Percentiles rank a stretch among this genome's conserved stretches.
These are phyloP conservation scores for Catotricha subobsoleta DNA, from an alignment of 2,888 invertebrate species.

Conservation along the genomic window DNA sequence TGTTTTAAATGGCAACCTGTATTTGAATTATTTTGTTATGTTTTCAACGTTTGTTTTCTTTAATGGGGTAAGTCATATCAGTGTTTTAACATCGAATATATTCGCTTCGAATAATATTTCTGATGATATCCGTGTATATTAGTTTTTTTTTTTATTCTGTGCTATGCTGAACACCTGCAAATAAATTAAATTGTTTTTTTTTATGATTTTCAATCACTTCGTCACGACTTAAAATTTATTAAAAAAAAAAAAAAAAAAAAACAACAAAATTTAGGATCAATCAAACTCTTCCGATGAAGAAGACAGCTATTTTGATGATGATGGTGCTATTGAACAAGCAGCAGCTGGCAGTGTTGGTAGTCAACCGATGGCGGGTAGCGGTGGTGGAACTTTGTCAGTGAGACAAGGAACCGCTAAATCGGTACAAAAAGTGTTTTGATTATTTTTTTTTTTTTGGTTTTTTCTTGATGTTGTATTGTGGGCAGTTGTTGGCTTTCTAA, in stretches of 20 bases:
- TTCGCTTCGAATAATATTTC: too few species aligned
- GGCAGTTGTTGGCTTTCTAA: too few species aligned
- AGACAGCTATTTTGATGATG: slow-evolving; percentile 11
- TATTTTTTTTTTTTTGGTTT: background rate
- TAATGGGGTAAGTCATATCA: slow-evolving; percentile 14
- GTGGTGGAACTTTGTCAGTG: slow-evolving; percentile 17
- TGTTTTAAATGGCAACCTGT: too few species aligned
- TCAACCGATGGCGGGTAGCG: slow-evolving; percentile 11
- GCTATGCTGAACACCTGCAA: too few species aligned
- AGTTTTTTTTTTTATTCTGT: too few species aligned
- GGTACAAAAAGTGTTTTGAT: slow-evolving; percentile 8
- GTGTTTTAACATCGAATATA: background rate
- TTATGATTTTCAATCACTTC: background rate
- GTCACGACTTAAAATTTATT: background rate
- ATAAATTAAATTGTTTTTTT: background rate
- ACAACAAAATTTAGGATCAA: slow-evolving; percentile 22
- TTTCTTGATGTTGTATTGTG: background rate
- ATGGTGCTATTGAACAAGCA: slow-evolving; percentile 13
- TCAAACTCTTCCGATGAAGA: slow-evolving; percentile 27
- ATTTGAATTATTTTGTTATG: too few species aligned
- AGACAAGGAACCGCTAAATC: slow-evolving; percentile 13
- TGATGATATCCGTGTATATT: too few species aligned
- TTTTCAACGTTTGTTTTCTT: slow-evolving; percentile 18
- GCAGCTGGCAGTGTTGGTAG: slow-evolving; percentile 12
- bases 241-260: background rate